Base-by-base conservation (phyloP, 2,888 invertebrate species). In the Cryptocephalus moraei region DNA sequence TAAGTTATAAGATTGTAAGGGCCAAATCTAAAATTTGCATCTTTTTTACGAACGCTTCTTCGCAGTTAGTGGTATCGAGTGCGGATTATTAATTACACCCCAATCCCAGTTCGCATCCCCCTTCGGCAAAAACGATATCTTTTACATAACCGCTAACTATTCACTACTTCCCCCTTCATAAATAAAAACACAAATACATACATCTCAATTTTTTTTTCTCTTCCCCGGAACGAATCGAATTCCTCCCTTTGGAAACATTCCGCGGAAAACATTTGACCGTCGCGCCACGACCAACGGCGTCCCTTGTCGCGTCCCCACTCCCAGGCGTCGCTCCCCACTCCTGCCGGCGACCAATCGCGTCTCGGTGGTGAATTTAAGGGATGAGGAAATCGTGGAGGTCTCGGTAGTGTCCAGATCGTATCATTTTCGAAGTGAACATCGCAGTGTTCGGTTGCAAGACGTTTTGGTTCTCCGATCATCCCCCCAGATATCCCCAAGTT, bases 261-360 rank as follows among this genome's bases (percentile, higher is more conserved):
- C 46, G 44, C 47, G 46, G 44, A 50, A 46, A 50, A 67, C 65
- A 62, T 69, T 69, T 63, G 64, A 68, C 63, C 58, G 66, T 62
- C 67, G 67, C 69, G 70, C 65, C 70, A 63, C 69, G 68, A 61
- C 52, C 54, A 55, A 55, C 53, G 39, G 32, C 11, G 39, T 34
- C 10, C 34, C 47, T 41, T 32, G 44, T 33, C 36, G 33, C 8
- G 33, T 34, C 49, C 48, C 50, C 49, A 47, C 52, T 42, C 45
- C 32, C 22, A 32, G 8, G 10, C 33, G 39, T 9, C 38, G 42
- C 36, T 40, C 53, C 53, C 53, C 46, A 39, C 45, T 44, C 13
- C 43, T 34, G 9, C 9, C 12, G 8, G 14, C 49, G 43, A 49
- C 55, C 55, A 55, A 55, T 55, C 32, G 46, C 32, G 46, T 36